Percentiles rank a stretch among this genome's conserved stretches.
phyloP scores from a whole-genome alignment of 2,888 invertebrate genomes.

The Drosophila helvetica region DNA sequence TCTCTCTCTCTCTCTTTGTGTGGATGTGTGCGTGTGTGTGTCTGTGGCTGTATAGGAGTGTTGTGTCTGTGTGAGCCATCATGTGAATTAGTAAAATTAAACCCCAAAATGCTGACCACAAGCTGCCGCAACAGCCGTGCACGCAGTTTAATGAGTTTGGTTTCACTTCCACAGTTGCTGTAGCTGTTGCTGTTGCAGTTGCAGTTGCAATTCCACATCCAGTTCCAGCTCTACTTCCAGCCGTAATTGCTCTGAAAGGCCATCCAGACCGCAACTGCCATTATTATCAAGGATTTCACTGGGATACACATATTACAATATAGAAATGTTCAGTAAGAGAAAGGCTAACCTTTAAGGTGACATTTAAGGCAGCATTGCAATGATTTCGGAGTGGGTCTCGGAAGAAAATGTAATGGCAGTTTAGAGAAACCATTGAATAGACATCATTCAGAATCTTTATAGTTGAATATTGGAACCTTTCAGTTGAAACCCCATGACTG shows the following conservation, averaged over 20 bases:
- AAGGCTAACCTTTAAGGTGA: neutral
- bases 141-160: constrained; percentile 70
- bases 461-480: too few relatives aligned
- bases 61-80: constrained; percentile 38
- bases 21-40: constrained; percentile 8
- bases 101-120: constrained; percentile 71
- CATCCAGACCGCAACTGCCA: constrained; percentile 21
- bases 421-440: too few relatives aligned
- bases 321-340: neutral
- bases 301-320: constrained; percentile 28
- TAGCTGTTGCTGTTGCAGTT: constrained; percentile 9
- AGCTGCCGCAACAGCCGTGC: constrained; percentile 65
- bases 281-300: constrained; percentile 17
- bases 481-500: too few relatives aligned
- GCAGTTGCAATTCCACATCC: constrained; percentile 20
- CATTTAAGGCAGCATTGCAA: neutral
- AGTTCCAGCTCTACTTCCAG: neutral
- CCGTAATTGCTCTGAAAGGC: constrained; percentile 11
- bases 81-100: constrained; percentile 77
- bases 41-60: constrained; percentile 13
- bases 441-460: too few relatives aligned
- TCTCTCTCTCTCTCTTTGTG: constrained; percentile 1
- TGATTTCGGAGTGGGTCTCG: too few relatives aligned
- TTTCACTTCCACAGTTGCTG: constrained; percentile 14
- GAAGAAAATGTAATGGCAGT: too few relatives aligned